Base-by-base conservation (phyloP, 1,140 invertebrate species). In the Drosophila ananassae region DNA sequence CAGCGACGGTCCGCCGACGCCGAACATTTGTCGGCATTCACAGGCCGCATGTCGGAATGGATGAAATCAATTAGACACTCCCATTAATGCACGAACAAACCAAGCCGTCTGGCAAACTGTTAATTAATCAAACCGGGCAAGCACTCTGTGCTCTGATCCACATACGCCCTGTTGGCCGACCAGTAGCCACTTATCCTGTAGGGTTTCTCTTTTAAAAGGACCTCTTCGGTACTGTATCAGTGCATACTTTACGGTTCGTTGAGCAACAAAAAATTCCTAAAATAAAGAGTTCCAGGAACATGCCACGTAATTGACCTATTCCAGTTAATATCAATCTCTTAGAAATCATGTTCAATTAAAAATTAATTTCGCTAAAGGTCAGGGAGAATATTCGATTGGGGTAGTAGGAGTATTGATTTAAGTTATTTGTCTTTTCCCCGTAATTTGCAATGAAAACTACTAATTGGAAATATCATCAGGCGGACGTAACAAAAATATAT, bases 61-160 rank as follows among this genome's bases (percentile, higher is more conserved):
- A 57, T 57, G 25, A 57, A 48, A 71, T 71, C 52, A 57, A 69
- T 71, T 69, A 71, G 67, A 71, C 67, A 57, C 52, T 21, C n/a
- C 41, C 64, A 69, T 71, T 71, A 48, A 34, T 37, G 51, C 39
- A 25, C 21, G 37, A 30, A 69, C 62, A 39, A 17, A 39, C 51
- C 25, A 30, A 37, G 50, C 13, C 9, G 7, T 48, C 51, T 37
- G 22, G 67, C 25, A 57, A 69, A 69, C 32, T 67, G 61, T 68
- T 76, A 76, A 76, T 76, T 76, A 76, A 76, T 76, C 62, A 76
- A 76, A 55, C 12, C 12, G 13, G 51, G 34, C 50, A 62, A 50
- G n/a, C 55, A 48, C 48, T 63, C 25, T 12, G 1, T n/a, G 9
- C 44, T 17, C 34, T 58, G 47, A 41, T 34, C 47, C 57, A n/a